A percentile compares a stretch with the other conserved stretches of the same genome.
Evolutionary conservation across 2,888 invertebrate species (phyloP).

Genomic region (Melanostoma scalare): DNA sequence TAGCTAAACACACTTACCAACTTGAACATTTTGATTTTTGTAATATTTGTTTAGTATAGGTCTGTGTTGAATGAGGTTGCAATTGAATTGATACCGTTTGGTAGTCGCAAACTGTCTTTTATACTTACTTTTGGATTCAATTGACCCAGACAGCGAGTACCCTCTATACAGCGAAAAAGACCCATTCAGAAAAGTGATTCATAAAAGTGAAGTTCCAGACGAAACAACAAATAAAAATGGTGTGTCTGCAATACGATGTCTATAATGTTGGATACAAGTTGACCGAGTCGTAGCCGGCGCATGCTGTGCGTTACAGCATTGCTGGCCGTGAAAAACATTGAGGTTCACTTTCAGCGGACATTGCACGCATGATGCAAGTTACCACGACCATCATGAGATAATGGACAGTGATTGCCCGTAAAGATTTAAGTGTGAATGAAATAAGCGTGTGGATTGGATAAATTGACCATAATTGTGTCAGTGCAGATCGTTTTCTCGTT

Average conservation of each 20-base stretch:
- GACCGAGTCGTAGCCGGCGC: conserved; percentile 12
- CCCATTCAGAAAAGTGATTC: conserved; percentile 51
- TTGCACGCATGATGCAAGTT: conserved; percentile 50
- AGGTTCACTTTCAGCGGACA: conserved; percentile 41
- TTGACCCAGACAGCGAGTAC: not conserved
- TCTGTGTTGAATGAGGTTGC: conserved; percentile 78
- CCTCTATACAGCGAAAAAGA: not conserved
- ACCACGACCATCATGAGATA: conserved; percentile 1
- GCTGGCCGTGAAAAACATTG: conserved; percentile 51
- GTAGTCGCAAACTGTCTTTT: conserved; percentile 42
- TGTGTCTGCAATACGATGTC: not conserved
- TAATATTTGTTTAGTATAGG: conserved; percentile 71
- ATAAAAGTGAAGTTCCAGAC: conserved; percentile 21
- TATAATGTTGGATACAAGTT: not conserved
- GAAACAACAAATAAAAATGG: conserved; percentile 20
- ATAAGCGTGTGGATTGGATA: not conserved
- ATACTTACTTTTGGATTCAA: conserved; percentile 40
- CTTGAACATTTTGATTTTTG: conserved; percentile 81
- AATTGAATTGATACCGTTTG: conserved; percentile 57
- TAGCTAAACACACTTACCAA: conserved; percentile 79
- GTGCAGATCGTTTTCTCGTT: not conserved
- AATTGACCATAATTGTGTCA: not conserved
- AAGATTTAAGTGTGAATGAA: too few relatives aligned
- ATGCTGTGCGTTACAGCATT: conserved; percentile 37
- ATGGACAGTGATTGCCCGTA: not conserved